Percentiles rank a stretch among this genome's conserved stretches.
Conservation (phyloP, 2,113 vertebrate species). For the Chloropsis hardwickii region DNA sequence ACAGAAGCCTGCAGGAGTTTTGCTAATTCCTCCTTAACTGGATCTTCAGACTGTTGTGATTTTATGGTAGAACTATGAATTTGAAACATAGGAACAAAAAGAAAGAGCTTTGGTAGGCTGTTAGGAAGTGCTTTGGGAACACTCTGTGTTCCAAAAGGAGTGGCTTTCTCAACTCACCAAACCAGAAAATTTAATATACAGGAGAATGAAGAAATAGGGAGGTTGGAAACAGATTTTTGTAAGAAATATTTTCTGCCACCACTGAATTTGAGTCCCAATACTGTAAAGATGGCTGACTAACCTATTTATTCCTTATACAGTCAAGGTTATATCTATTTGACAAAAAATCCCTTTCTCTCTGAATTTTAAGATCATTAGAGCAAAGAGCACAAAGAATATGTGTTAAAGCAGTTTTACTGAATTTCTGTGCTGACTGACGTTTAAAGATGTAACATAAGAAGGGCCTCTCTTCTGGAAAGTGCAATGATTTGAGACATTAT, state of each 20-base stretch:
- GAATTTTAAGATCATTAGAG: background rate
- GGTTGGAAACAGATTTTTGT: background rate
- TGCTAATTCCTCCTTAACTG: background rate
- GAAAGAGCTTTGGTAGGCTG: background rate
- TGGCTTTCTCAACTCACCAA: background rate
- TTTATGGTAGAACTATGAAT: background rate
- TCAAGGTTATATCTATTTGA: background rate
- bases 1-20: background rate
- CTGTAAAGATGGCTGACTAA: background rate
- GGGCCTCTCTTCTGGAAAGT: background rate
- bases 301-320: background rate
- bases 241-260: background rate
- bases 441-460: background rate
- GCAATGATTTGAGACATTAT: background rate
- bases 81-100: background rate
- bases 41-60: background rate
- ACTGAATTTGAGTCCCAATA: background rate
- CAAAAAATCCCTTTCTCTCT: background rate
- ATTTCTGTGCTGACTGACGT: background rate
- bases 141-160: background rate
- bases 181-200: background rate
- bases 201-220: background rate
- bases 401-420: background rate
- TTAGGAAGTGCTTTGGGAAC: background rate
- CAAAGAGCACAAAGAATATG: background rate